Percentiles rank a stretch among this genome's conserved stretches.
phyloP scores from a whole-genome alignment of 2,888 invertebrate genomes.

The Arctia plantaginis region DNA sequence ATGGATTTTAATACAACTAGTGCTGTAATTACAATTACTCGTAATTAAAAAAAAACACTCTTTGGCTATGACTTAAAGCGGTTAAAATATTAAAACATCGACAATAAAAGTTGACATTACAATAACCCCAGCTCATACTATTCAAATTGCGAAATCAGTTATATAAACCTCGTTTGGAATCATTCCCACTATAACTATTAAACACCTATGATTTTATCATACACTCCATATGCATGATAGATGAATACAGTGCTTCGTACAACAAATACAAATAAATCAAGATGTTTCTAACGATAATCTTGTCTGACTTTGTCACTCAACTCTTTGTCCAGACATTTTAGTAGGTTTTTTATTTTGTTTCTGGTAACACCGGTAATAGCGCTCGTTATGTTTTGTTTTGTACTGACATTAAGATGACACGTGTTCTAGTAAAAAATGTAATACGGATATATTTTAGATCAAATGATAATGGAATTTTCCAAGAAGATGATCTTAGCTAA shows the following conservation, averaged over 20 bases:
- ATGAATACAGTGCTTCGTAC: conserved; percentile 68
- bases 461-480: conserved; percentile 11
- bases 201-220: conserved; percentile 67
- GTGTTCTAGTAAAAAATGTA: conserved; percentile 34
- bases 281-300: conserved; percentile 70
- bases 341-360: conserved; percentile 56
- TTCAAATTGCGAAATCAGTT: conserved; percentile 50
- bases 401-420: conserved; percentile 72
- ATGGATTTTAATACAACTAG: conserved; percentile 7
- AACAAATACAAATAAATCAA: conserved; percentile 75
- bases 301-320: conserved; percentile 73
- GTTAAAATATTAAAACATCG: neutral
- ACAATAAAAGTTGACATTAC: conserved; percentile 32
- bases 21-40: neutral
- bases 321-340: conserved; percentile 63
- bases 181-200: conserved; percentile 48
- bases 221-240: conserved; percentile 64
- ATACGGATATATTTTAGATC: conserved; percentile 31
- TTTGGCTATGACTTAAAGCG: neutral
- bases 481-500: conserved; percentile 10
- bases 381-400: conserved; percentile 52
- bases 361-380: conserved; percentile 70
- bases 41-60: neutral
- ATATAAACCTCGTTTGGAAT: conserved; percentile 46
- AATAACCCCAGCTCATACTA: conserved; percentile 36